phyloP scores from a whole-genome alignment of 1,140 invertebrate genomes.

The Pseudobourletiella spinata region DNA sequence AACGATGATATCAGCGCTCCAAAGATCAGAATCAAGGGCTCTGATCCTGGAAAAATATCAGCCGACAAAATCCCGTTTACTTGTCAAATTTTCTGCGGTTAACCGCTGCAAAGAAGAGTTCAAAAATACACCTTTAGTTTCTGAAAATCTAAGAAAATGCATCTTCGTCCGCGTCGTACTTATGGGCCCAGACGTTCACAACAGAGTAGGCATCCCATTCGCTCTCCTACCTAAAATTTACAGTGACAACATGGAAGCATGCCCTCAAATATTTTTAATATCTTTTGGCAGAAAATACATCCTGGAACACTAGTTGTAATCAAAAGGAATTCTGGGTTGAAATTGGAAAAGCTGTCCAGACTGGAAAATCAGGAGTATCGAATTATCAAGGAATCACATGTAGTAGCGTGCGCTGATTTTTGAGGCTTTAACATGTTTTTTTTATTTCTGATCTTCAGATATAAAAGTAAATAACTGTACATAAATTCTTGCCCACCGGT shows the following conservation, averaged over 20 bases:
- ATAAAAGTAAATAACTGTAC: no score
- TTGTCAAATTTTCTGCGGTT: neutral
- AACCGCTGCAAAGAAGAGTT: neutral
- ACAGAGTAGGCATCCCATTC: neutral
- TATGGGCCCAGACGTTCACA: neutral
- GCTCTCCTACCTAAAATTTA: neutral
- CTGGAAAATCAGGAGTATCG: neutral
- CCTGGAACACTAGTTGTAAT: neutral
- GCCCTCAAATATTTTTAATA: neutral
- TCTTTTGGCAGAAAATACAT: neutral
- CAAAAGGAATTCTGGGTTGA: neutral
- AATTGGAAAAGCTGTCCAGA: neutral
- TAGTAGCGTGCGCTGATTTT: neutral
- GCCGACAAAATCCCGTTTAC: neutral
- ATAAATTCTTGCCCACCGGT: no score
- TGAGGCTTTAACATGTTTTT: no score
- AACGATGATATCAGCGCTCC: no score
- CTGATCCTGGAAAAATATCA: neutral
- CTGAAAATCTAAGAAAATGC: neutral
- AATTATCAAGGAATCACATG: neutral
- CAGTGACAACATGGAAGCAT: neutral
- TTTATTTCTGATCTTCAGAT: no score
- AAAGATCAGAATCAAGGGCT: neutral
- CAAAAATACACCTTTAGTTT: no score
- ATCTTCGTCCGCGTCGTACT: neutral